Base-by-base conservation (phyloP, 2,113 vertebrate species). In the Paralichthys olivaceus region DNA sequence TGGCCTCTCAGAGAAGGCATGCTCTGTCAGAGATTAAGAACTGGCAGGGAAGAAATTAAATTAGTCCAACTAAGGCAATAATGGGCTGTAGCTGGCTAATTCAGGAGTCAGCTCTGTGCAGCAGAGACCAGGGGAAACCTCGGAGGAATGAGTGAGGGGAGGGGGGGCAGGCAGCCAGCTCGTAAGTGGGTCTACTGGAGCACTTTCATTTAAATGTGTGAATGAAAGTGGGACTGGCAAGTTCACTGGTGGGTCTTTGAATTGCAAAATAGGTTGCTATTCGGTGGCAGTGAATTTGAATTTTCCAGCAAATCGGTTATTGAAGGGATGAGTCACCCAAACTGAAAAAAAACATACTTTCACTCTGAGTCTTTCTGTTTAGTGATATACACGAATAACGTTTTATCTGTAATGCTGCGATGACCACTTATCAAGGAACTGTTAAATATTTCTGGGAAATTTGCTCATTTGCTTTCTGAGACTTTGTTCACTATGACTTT, bases 61-160 rank as follows among this genome's bases (percentile, higher is more conserved):
- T 94, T 87, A 93, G 85, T 87, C 83, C 92, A 93, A 90, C 91
- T 91, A 90, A 77, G 64, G 66, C 70, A 89, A 91, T 93, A 92
- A 94, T 87, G 84, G 90, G 87, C 77, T 56, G 85, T 74, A 77
- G 45, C 77, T 68, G 83, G 80, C 80, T 93, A 87, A 91, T 90
- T 90, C 76, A 83, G 84, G 84, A 83, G 82, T 86, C 80, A 70
- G 84, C 74, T 60, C 68, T 75, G 77, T 58, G 67, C 68, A 77
- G 66, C 74, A 70, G 66, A 73, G 81, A 80, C 56, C 64, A 5
- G 65, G 12, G 51, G 4, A 78, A 77, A 55, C 85, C 87, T 85
- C 79, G 40, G 34, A 82, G 72, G 80, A 90, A 56, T 59, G 58
- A 59, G 37, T 57, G 45, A 45, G 5, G 8, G 19, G 43, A 49